Evolutionary conservation across 1,140 invertebrate species (phyloP).

Genomic region (Forficula auricularia): DNA sequence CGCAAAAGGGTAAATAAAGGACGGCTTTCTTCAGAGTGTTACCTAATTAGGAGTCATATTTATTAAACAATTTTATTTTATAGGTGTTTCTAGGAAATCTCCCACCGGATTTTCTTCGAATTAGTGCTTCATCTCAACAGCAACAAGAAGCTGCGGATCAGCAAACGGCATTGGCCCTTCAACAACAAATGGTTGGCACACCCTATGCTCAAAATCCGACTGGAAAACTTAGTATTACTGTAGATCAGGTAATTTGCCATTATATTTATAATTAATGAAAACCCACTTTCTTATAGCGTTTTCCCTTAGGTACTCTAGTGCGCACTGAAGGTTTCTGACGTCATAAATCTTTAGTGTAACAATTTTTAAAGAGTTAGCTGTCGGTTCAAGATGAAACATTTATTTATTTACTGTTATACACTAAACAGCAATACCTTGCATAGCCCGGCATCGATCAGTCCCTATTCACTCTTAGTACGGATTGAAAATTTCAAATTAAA

Average conservation of each 20-base stretch:
- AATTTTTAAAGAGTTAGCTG: too few relatives aligned
- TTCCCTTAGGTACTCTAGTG: too few relatives aligned
- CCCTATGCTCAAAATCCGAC: conserved; percentile 38
- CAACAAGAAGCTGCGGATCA: conserved; percentile 58
- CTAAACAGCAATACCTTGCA: too few relatives aligned
- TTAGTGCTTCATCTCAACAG: conserved; percentile 36
- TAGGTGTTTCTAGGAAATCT: conserved; percentile 62
- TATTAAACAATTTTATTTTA: conserved; percentile 1
- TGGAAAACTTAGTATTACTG: conserved; percentile 62
- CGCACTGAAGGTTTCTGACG: too few relatives aligned
- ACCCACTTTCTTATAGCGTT: too few relatives aligned
- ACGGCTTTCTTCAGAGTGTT: not conserved
- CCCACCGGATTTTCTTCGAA: conserved; percentile 61
- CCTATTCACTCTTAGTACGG: too few relatives aligned
- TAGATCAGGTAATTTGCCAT: conserved; percentile 48
- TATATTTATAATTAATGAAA: too few relatives aligned
- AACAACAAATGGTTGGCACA: conserved; percentile 47
- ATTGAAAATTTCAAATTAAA: too few relatives aligned
- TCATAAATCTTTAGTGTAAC: too few relatives aligned
- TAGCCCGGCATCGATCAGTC: too few relatives aligned
- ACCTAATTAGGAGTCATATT: conserved; percentile 6
- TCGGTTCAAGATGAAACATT: too few relatives aligned
- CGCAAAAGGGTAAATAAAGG: conserved; percentile 24
- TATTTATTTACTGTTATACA: too few relatives aligned
- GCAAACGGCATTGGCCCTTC: conserved; percentile 59